Percentiles rank a stretch among this genome's conserved stretches.
Conservation (phyloP, 2,888 invertebrate genomes). For the Eretmocerus hayati region DNA sequence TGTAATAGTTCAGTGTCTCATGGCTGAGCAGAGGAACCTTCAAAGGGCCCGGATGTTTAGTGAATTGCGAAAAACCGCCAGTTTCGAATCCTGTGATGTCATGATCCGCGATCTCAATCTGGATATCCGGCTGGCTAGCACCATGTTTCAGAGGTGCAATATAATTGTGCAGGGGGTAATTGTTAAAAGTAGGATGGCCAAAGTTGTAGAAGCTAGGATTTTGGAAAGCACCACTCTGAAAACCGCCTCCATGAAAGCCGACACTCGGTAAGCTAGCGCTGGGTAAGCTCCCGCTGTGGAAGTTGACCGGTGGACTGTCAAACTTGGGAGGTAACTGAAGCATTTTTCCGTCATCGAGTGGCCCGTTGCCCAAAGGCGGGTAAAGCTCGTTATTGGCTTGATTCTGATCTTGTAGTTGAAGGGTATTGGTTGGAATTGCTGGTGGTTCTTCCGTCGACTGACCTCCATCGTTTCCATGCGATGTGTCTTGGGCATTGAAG, state of each 20-base stretch:
- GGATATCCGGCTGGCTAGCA: constrained; percentile 1
- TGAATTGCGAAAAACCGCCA: background rate
- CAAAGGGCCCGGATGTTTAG: constrained; percentile 2
- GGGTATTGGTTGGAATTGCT: background rate
- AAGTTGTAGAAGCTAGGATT: background rate
- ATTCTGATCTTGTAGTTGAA: constrained; percentile 14
- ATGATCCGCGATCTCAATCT: constrained; percentile 14
- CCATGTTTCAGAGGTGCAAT: background rate
- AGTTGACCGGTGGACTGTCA: background rate
- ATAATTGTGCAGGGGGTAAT: background rate
- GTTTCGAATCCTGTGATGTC: constrained; percentile 14
- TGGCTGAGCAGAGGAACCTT: constrained; percentile 13
- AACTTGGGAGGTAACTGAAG: background rate
- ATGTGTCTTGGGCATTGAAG: constrained; percentile 1
- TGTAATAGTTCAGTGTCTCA: background rate
- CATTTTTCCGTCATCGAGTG: constrained; percentile 1
- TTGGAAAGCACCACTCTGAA: background rate
- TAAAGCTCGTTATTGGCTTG: constrained; percentile 13
- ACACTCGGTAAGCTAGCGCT: background rate
- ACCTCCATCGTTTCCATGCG: background rate
- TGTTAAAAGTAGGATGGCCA: background rate
- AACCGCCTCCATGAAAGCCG: background rate
- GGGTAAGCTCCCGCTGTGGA: background rate
- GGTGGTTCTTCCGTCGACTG: background rate
- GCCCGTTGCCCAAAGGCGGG: constrained; percentile 14